Evolutionary conservation across 1,140 invertebrate species (phyloP).

Genomic region (Euglossa dilemma): DNA sequence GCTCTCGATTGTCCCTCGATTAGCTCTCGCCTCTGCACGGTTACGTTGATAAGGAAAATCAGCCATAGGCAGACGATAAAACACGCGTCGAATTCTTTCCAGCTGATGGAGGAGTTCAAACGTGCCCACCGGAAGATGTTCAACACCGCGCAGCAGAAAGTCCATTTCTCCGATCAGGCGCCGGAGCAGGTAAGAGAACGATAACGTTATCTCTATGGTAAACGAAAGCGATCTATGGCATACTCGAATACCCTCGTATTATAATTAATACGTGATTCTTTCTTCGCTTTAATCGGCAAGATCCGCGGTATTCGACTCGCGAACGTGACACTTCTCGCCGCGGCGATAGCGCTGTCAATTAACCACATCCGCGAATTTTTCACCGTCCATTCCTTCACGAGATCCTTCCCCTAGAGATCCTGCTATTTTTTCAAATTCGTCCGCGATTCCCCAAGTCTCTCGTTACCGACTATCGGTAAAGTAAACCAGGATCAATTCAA

Average conservation of each 20-base stretch:
- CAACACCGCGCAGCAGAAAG: constrained; percentile 80
- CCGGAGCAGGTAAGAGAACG: constrained; percentile 70
- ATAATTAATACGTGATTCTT: not conserved
- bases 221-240: too few relatives aligned
- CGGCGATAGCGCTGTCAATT: not conserved
- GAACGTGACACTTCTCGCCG: not conserved
- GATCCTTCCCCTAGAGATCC: too few relatives aligned
- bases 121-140: constrained; percentile 93
- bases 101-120: constrained; percentile 94
- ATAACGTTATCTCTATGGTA: constrained; percentile 19
- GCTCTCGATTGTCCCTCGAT: not conserved
- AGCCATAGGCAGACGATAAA: not conserved
- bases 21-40: too few relatives aligned
- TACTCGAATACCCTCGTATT: too few relatives aligned
- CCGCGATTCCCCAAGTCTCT: too few relatives aligned
- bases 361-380: too few relatives aligned
- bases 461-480: too few relatives aligned
- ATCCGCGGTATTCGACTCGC: not conserved
- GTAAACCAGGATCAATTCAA: too few relatives aligned
- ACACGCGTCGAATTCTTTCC: constrained; percentile 61
- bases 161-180: constrained; percentile 65
- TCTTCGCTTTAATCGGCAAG: not conserved
- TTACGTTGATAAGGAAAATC: not conserved
- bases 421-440: too few relatives aligned
- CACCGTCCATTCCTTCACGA: too few relatives aligned